A percentile compares a stretch with the other conserved stretches of the same genome.
Conservation (phyloP, 2,888 invertebrate genomes). For the Labia minor region DNA sequence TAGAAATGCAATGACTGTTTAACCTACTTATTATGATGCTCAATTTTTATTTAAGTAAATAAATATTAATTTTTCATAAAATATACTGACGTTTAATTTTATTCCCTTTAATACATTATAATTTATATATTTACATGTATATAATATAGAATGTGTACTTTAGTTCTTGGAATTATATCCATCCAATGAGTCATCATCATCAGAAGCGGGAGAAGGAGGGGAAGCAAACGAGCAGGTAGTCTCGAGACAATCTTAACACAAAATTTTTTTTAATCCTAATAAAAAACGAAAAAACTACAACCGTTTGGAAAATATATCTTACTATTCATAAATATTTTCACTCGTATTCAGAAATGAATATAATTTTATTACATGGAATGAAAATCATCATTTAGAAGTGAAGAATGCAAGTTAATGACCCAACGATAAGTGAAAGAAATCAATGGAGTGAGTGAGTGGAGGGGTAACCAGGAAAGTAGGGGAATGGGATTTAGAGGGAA, state of each 20-base stretch:
- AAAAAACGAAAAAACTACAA: constrained; percentile 1
- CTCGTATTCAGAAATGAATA: not conserved
- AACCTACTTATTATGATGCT: too few species aligned
- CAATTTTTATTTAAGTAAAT: too few species aligned
- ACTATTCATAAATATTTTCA: not conserved
- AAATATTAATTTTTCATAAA: too few species aligned
- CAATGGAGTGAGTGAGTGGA: not conserved
- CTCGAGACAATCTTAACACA: not conserved
- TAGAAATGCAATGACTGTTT: too few species aligned
- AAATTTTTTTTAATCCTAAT: not conserved
- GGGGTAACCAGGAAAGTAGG: too few species aligned
- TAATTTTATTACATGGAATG: not conserved
- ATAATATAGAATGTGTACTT: too few species aligned
- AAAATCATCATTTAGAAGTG: not conserved
- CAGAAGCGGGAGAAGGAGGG: not conserved
- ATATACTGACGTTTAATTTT: too few species aligned
- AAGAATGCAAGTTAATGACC: not conserved
- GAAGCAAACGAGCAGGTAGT: not conserved
- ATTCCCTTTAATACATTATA: too few species aligned
- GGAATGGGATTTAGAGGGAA: too few species aligned
- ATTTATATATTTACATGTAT: too few species aligned
- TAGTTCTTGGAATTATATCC: too few species aligned
- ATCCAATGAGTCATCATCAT: not conserved
- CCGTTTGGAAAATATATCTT: not conserved
- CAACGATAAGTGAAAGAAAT: not conserved